Base-by-base conservation (phyloP, 2,113 vertebrate species). In the Cygnus buccinator region DNA sequence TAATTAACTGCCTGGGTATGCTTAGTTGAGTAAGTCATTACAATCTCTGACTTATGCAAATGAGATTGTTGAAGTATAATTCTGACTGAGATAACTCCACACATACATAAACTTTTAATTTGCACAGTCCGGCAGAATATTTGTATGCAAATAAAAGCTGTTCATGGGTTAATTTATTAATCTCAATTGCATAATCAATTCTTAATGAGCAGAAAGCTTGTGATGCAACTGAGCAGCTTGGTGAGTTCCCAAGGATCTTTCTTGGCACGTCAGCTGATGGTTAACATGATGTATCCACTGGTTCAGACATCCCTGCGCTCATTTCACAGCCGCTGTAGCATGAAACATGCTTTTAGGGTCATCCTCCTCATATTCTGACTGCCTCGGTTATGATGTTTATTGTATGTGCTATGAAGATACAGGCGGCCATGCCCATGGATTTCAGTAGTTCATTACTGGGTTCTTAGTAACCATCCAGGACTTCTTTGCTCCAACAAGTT, bases 11-110 rank as follows among this genome's bases (percentile, higher is more conserved):
- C 93, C 85, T 58, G 97, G 95, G 93, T 92, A 96, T 97, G 97
- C 97, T 98, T 94, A 98, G 97, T 91, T 97, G 97, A 97, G 95
- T 97, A 97, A 98, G 97, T 94, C 97, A 97, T 98, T 97, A 97
- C 94, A 95, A 92, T 92, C 91, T 92, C 95, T 97, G 96, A 98
- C 96, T 97, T 97, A 97, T 97, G 97, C 95, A 97, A 97, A 98
- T 97, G 87, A 94, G 89, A 70, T 10, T 10, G 10, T 57, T 50
- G 78, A 74, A 94, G 92, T 91, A 77, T 85, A 96, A 94, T 95
- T 96, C 84, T 57, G 68, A 88, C 80, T 50, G 86, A 84, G 94
- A 91, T 92, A 96, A 89, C n/a, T 57, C 90, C 6, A 10, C 31
- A 54, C 78, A 59, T 54, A 55, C 65, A 94, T 66, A 92, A 95